Evolutionary conservation across 2,797 vertebrate species (phyloP), one percentile per base, ranked within the genome.

Genomic region (Jordanella pulchra): DNA sequence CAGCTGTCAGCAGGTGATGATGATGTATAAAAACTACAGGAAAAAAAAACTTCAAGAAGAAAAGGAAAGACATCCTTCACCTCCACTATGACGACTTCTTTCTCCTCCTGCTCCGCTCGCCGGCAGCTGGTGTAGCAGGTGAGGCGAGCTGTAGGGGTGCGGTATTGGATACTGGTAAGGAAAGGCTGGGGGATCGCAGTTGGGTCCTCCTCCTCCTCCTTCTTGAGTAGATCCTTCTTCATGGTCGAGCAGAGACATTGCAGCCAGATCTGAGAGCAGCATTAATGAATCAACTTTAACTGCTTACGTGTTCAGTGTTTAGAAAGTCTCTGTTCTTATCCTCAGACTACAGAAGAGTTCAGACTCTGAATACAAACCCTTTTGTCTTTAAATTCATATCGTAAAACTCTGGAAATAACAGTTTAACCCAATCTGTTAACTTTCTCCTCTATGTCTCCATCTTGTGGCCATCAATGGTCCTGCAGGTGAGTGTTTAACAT

Each of bases 1-100:
- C n/a, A n/a, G n/a, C n/a, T n/a, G n/a, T n/a, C n/a, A n/a, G n/a
- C n/a, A n/a, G n/a, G n/a, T n/a, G n/a, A n/a, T n/a, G n/a, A n/a
- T n/a, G n/a, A n/a, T n/a, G n/a, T n/a, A n/a, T n/a, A n/a, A n/a
- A n/a, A n/a, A n/a, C n/a, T n/a, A n/a, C n/a, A n/a, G n/a, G n/a
- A n/a, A 17, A 14, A 56, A 17, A 56, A 56, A 63, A 10, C 60
- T 2, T 27, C 1, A 30, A 4, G n/a, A 51, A 25, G 39, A 50
- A 17, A 4, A 47, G 13, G 12, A 48, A 66, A 68, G 51, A 17
- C 4, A 1, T 11, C 14, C 73, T 81, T 94, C 85, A 98, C 97
- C 97, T 95, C 97, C 96, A 72, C 96, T 97, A 84, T 95, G 96
- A 68, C 94, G 97, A 77, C 96, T 96, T 25, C 73, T 94, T 94